phyloP scores from a whole-genome alignment of 2,113 vertebrate genomes.

The Canis aureus region DNA sequence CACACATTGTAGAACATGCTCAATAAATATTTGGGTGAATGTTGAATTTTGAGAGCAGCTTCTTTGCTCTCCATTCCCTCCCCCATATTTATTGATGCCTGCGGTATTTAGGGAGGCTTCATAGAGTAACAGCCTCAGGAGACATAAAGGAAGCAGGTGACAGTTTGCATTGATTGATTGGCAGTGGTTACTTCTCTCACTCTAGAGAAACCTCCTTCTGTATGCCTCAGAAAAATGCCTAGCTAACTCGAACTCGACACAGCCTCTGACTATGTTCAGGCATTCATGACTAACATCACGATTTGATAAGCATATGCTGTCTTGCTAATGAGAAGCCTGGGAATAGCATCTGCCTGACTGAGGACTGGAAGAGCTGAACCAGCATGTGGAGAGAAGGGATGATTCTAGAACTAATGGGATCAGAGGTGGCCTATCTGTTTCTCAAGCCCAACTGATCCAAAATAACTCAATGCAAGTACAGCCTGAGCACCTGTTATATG shows the following conservation, averaged over 20 bases:
- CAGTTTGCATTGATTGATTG: not conserved
- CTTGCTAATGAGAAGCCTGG: not conserved
- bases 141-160: not conserved
- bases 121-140: not conserved
- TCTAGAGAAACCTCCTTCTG: not conserved
- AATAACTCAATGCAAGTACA: not conserved
- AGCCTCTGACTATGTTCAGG: not conserved
- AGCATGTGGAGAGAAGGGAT: not conserved
- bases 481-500: not conserved
- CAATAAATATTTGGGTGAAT: not conserved
- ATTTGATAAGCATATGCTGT: not conserved
- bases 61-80: not conserved
- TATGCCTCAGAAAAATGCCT: not conserved
- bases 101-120: not conserved
- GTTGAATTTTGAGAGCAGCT: not conserved
- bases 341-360: not conserved
- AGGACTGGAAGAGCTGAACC: not conserved
- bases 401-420: conserved; percentile 24
- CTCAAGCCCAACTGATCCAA: not conserved
- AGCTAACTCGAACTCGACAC: conserved; percentile 2
- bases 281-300: not conserved
- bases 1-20: not conserved
- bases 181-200: not conserved
- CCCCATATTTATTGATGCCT: not conserved
- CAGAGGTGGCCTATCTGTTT: not conserved